Conservation (phyloP, 2,888 invertebrate genomes). For the Panopea generosa region DNA sequence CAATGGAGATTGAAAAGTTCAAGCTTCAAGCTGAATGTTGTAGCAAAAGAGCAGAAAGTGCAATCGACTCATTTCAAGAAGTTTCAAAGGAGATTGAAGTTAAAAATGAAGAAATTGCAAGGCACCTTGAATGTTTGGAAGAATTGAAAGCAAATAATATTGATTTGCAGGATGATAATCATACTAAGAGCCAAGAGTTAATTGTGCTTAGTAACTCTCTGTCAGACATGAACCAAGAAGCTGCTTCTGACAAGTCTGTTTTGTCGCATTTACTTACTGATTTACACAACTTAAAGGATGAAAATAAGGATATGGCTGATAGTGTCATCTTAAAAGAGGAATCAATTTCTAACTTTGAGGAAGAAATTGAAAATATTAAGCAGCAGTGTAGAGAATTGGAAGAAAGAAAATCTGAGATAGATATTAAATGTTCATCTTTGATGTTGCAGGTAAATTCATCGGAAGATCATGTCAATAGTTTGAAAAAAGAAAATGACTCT, state of each 20-base stretch:
- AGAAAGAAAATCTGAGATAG: neutral
- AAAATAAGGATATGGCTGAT: conserved; percentile 29
- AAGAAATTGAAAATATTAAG: neutral
- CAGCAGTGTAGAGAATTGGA: neutral
- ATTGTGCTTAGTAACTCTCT: conserved; percentile 21
- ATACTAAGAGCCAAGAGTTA: conserved; percentile 22
- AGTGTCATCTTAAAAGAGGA: conserved; percentile 32
- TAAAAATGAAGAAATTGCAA: conserved; percentile 31
- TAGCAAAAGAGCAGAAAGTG: too few species aligned
- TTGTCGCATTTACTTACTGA: conserved; percentile 42
- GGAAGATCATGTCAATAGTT: neutral
- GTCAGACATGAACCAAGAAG: conserved; percentile 19
- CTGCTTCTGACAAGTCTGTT: conserved; percentile 45
- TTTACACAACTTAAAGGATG: conserved; percentile 32
- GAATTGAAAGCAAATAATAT: conserved; percentile 11
- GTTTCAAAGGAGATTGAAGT: conserved; percentile 29
- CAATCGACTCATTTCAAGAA: too few species aligned
- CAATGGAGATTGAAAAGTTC: neutral
- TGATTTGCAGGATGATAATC: neutral
- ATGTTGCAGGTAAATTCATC: too few species aligned
- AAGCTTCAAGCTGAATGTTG: too few species aligned
- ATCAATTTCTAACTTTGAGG: neutral
- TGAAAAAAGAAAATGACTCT: conserved; percentile 2
- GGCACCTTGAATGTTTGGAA: conserved; percentile 21
- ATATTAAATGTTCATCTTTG: too few species aligned